Evolutionary conservation across 2,888 invertebrate species (phyloP), one percentile per base, ranked within the genome.

Genomic region (Geophilus truncorum): DNA sequence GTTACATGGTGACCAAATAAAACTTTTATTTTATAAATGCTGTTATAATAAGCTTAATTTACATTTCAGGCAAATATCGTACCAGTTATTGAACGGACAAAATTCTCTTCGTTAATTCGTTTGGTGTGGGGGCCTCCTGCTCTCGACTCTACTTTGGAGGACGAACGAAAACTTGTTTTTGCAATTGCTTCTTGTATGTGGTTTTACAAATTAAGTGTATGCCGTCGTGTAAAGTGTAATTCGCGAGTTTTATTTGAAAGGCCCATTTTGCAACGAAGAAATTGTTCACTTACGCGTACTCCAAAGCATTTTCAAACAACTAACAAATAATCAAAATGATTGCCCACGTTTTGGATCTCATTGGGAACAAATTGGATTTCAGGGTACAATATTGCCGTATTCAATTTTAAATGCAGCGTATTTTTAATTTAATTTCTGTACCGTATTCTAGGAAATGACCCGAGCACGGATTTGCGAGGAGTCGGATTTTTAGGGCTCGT

Each of bases 281-380:
- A 80, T 84, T 2, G 82, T 87, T 12, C 89, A 90, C 83, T 83
- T 85, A 23, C 86, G 87, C 83, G 87, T 88, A 80, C 84, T 90
- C 78, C 88, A 88, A 84, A 89, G 89, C 5, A 85, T 89, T 10
- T 89, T 88, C 84, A 87, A 86, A 80, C 84, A 86, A 82, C 83
- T 90, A 62, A 89, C 89, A 23, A 87, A 88, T 84, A 83, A 87
- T 7, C 84, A 86, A 78, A 85, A 87, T 81, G 88, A 88, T 83
- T 88, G 88, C 83, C 86, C 88, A 12, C 84, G 88, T 25, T 87
- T 85, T 84, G 90, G 90, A 10, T 84, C 85, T 75, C 90, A 90
- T 83, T 90, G 90, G 90, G 90, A 90, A 83, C 86, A 86, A 70
- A 88, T 90, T 81, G 90, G 90, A 15, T 90, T 90, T 84, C 90